Percentiles rank a stretch among this genome's conserved stretches.
Evolutionary conservation across 2,888 invertebrate genomes (phyloP).

Genomic region (Mimumesa dahlbomi): DNA sequence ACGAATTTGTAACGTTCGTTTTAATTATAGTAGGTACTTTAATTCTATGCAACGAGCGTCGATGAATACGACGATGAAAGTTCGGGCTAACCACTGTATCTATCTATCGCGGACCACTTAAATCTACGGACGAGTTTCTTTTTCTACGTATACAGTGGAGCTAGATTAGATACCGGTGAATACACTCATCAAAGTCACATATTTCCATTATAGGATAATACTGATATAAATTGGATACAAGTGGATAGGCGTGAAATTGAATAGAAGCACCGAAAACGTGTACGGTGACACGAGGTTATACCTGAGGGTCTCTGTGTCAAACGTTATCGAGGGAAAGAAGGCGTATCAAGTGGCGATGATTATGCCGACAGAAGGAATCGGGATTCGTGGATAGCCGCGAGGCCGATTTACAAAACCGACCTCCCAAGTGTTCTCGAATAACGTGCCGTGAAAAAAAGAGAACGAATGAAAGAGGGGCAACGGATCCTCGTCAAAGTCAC

Average conservation of each 20-base stretch:
- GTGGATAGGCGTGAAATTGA: conserved; percentile 49
- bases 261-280: conserved; percentile 14
- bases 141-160: too few relatives aligned
- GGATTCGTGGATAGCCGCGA: conserved; percentile 24
- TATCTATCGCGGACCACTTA: too few relatives aligned
- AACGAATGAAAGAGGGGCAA: not conserved
- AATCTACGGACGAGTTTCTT: too few relatives aligned
- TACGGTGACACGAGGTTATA: not conserved
- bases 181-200: too few relatives aligned
- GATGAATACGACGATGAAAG: too few relatives aligned
- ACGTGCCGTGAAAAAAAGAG: conserved; percentile 34
- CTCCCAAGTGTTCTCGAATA: conserved; percentile 61
- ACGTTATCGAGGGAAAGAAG: conserved; percentile 19
- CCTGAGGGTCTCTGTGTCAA: conserved; percentile 17
- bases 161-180: too few relatives aligned
- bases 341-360: conserved; percentile 11
- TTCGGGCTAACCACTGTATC: too few relatives aligned
- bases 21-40: too few relatives aligned
- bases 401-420: conserved; percentile 47
- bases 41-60: too few relatives aligned
- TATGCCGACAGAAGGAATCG: conserved; percentile 17
- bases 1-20: too few relatives aligned
- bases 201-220: not conserved
- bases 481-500: conserved; percentile 67
- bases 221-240: conserved; percentile 34